A percentile compares a stretch with the other conserved stretches of the same genome.
Conservation (phyloP, 2,888 invertebrate species). For the Barypeithes pellucidus region DNA sequence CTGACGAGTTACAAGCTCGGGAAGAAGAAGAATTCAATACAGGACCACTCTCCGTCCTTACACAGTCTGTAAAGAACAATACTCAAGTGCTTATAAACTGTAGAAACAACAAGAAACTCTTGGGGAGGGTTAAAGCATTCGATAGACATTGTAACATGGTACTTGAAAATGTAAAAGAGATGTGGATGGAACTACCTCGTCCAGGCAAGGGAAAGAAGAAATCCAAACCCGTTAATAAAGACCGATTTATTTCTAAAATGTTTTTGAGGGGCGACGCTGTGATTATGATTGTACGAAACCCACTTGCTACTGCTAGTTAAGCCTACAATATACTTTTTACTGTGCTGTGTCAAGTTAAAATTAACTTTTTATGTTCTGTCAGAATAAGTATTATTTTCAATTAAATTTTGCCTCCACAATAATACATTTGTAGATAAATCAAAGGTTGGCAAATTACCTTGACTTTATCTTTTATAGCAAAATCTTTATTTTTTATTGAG, state of each 20-base stretch:
- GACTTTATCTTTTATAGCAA: no score
- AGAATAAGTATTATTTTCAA: no score
- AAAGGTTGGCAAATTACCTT: no score
- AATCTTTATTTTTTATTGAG: background rate
- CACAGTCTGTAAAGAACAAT: constrained; percentile 98
- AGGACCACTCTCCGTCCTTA: constrained; percentile 96
- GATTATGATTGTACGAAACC: constrained; percentile 96
- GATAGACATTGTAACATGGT: constrained; percentile 99
- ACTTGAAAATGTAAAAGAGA: constrained; percentile 98
- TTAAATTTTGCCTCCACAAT: no score
- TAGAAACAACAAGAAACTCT: constrained; percentile 97
- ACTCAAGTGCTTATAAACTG: constrained; percentile 98
- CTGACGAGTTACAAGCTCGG: constrained; percentile 94
- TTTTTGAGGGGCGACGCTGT: constrained; percentile 99
- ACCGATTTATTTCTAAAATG: constrained; percentile 99
- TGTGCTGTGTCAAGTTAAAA: no score
- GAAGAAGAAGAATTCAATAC: constrained; percentile 99
- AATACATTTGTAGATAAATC: no score
- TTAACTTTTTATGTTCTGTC: no score
- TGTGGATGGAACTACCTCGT: constrained; percentile 99
- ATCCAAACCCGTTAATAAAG: constrained; percentile 93
- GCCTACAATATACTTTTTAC: no score
- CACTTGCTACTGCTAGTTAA: constrained; percentile 79
- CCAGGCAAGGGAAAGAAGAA: constrained; percentile 98
- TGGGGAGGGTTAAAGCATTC: constrained; percentile 96